Conservation (phyloP, 2,113 vertebrate species). For the Ptychochromis oligacanthus region DNA sequence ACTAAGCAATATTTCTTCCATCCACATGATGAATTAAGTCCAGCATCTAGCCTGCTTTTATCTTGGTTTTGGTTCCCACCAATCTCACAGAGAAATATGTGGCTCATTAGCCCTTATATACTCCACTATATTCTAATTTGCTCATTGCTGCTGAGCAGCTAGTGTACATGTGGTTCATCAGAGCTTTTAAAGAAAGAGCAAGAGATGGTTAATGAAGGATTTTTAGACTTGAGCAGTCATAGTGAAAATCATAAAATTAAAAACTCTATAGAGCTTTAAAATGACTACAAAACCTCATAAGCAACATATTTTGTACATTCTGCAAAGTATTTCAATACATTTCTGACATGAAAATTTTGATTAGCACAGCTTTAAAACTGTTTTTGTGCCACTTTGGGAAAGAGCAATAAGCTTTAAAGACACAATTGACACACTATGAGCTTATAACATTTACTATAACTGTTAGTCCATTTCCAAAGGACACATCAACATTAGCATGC, state of each 20-base stretch:
- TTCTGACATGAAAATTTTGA: background rate
- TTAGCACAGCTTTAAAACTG: fast-evolving
- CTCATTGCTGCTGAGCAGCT: background rate
- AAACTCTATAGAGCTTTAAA: fast-evolving
- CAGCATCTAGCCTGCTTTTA: background rate
- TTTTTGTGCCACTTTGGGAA: background rate
- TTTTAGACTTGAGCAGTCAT: background rate
- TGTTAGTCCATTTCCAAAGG: background rate
- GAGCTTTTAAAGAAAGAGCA: background rate
- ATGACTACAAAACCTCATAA: background rate
- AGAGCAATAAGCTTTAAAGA: background rate
- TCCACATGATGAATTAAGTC: background rate
- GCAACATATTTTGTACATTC: background rate
- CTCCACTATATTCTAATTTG: background rate
- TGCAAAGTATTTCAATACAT: background rate
- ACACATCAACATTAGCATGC: background rate
- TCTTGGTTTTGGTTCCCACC: background rate
- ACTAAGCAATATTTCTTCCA: background rate
- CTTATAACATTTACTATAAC: background rate
- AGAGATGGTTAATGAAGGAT: background rate
- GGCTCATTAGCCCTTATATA: background rate
- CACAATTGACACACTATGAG: fast-evolving
- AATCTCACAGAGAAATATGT: background rate
- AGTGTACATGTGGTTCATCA: background rate
- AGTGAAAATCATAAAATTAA: background rate